Conservation (phyloP, 2,888 invertebrate genomes). For the Meloe dianella region DNA sequence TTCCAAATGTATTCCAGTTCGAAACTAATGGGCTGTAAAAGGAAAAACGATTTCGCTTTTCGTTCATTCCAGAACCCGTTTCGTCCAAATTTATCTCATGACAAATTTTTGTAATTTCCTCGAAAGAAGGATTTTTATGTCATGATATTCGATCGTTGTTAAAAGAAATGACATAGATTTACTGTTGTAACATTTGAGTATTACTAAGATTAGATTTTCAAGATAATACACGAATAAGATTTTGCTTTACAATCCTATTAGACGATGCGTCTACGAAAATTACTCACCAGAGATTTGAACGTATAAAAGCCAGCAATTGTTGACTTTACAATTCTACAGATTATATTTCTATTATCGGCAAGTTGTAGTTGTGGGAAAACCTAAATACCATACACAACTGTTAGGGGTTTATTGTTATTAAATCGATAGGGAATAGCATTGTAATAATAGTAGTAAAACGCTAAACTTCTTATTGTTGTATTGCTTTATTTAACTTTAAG, state of each 20-base stretch:
- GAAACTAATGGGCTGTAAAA: slow-evolving; percentile 29
- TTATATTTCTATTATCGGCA: not conserved
- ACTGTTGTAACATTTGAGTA: not conserved
- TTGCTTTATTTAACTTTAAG: not conserved
- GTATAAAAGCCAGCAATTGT: not conserved
- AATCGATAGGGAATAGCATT: not conserved
- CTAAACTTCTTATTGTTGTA: not conserved
- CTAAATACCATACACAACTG: not conserved
- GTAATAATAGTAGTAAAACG: not conserved
- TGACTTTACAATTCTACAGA: not conserved
- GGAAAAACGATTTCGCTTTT: slow-evolving; percentile 24
- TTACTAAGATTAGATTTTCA: not conserved
- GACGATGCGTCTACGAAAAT: not conserved
- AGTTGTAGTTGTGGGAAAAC: not conserved
- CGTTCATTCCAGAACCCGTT: slow-evolving; percentile 14
- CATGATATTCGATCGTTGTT: slow-evolving; percentile 2
- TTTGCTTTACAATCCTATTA: not conserved
- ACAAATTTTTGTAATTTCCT: slow-evolving; percentile 34
- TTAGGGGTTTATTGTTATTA: not conserved
- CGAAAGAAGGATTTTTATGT: slow-evolving; percentile 26
- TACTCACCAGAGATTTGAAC: not conserved
- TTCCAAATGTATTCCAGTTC: slow-evolving; percentile 29
- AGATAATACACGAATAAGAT: not conserved
- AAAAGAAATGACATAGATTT: not conserved
- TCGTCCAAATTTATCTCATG: slow-evolving; percentile 23